Percentiles rank a stretch among this genome's conserved stretches.
These are phyloP conservation scores for Pipra filicauda DNA, from an alignment of 2,113 vertebrate genomes.

Conservation along the genomic window DNA sequence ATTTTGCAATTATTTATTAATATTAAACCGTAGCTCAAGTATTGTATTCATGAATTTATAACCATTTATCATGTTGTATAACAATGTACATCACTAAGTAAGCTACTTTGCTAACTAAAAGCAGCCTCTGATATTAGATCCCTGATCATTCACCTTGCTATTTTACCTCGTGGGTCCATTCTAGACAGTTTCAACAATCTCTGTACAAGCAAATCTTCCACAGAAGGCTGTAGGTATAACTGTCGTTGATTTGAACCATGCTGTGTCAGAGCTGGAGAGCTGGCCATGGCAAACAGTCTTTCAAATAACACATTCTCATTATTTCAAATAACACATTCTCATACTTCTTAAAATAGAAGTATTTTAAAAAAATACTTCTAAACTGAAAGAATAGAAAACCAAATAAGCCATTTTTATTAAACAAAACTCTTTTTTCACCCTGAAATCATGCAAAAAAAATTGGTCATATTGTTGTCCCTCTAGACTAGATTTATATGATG, in stretches of 20 bases:
- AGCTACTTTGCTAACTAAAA: background rate
- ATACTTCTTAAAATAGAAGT: no score
- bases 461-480: background rate
- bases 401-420: background rate
- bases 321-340: background rate
- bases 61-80: background rate
- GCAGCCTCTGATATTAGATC: background rate
- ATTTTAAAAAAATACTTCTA: background rate
- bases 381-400: background rate
- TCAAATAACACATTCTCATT: background rate
- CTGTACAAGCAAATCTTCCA: background rate
- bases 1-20: background rate
- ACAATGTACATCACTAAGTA: background rate
- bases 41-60: background rate
- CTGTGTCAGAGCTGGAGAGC: background rate
- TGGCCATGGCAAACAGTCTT: background rate
- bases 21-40: background rate
- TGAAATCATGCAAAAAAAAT: background rate
- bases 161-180: background rate
- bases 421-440: background rate
- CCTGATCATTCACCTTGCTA: background rate
- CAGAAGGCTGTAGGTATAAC: background rate
- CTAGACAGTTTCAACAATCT: background rate
- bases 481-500: background rate
- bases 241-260: background rate